Evolutionary conservation across 2,113 vertebrate species (phyloP), one percentile per base, ranked within the genome.

Genomic region (Phoxinus phoxinus): DNA sequence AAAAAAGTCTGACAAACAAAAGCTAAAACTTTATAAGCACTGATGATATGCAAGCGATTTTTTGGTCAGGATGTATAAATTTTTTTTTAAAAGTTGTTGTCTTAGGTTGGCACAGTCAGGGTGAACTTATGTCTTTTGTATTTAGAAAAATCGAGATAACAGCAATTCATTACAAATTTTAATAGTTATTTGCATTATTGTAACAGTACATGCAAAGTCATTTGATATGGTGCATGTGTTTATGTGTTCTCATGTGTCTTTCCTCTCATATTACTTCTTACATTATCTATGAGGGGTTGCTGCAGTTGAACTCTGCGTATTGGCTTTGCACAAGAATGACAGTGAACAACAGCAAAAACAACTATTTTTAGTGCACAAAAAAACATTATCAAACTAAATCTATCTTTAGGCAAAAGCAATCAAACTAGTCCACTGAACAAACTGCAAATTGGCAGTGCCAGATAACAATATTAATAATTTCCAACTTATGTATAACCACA

Each of bases 231-330:
- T 73, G 53, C 69, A 74, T 32, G 53, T 15, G 67, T 44, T 27
- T 73, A 19, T 77, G 46, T 84, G 41, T 81, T 76, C 61, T 85
- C 83, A 67, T 48, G 1, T 76, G 84, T 85, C 85, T 27, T 30
- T 37, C 76, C 3, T 75, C 89, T 94, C 89, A 84, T 3, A 73
- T 93, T 91, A 89, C 92, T 44, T 75, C 58, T 83, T 94, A 77
- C 86, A 94, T 94, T 91, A 94, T 94, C 72, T 59, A 95, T 93
- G 89, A 94, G 63, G 51, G 69, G 85, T 89, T 93, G 63, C 87
- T 83, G 41, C 44, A 72, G 83, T 67, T 48, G 25, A 77, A 81
- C 76, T 77, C 27, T 63, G 44, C 27, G 9, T 5, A 82, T 30
- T 41, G 17, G 15, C 58, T 88, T 71, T 46, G 15, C 2, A 74